These are phyloP conservation scores for Galleria mellonella DNA, from an alignment of 1,140 invertebrate species.

Conservation along the genomic window DNA sequence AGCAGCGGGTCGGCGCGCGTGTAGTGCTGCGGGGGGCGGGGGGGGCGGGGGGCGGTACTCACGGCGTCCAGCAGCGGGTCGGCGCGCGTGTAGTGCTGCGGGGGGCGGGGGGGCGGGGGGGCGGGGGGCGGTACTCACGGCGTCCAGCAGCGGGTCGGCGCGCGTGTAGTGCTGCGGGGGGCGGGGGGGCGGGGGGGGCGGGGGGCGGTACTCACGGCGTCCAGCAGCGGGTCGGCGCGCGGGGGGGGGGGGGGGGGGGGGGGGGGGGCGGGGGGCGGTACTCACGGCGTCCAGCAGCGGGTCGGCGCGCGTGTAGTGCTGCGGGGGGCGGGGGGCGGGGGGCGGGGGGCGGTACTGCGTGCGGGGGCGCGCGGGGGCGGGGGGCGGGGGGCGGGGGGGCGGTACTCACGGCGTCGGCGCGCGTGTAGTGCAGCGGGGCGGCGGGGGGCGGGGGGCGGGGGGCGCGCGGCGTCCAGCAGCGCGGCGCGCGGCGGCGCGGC, in stretches of 20 bases:
- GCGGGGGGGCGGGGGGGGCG: constrained; percentile 23
- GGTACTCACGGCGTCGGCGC: constrained; percentile 17
- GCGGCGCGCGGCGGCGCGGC: constrained; percentile 14
- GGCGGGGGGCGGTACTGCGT: too few relatives aligned
- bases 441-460: constrained; percentile 24
- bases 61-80: constrained; percentile 32
- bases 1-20: too few relatives aligned
- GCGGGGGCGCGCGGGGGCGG: constrained; percentile 12
- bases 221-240: constrained; percentile 27
- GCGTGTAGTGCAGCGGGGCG: constrained; percentile 19
- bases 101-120: constrained; percentile 24
- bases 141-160: constrained; percentile 30
- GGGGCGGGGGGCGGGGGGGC: constrained; percentile 20
- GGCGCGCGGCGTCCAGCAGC: constrained; percentile 1
- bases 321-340: too few relatives aligned
- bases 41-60: constrained; percentile 25
- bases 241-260: constrained; percentile 18
- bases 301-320: too few relatives aligned
- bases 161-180: constrained; percentile 18
- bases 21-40: too few relatives aligned
- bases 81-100: constrained; percentile 17
- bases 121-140: constrained; percentile 24
- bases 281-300: constrained; percentile 32
- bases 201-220: constrained; percentile 26
- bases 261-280: constrained; percentile 27